phyloP scores from a whole-genome alignment of 2,113 vertebrate species.

The Atrichornis clamosus region DNA sequence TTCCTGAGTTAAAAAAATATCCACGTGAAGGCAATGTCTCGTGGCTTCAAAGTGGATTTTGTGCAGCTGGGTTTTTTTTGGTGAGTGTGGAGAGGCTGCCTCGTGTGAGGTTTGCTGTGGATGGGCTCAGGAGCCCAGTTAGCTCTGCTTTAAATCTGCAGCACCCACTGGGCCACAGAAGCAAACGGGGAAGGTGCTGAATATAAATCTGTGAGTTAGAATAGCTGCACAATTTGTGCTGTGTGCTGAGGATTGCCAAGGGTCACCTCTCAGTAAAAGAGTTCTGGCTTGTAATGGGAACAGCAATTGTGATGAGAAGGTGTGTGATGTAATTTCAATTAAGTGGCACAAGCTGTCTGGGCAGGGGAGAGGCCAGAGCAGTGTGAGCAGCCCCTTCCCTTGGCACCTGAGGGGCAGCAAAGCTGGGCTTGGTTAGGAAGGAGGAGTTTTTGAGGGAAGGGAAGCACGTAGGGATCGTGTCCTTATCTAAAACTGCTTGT shows the following conservation, averaged over 20 bases:
- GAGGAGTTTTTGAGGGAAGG: not conserved
- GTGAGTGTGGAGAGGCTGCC: not conserved
- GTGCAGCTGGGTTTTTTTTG: not conserved
- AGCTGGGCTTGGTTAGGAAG: not conserved
- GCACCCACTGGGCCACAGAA: not conserved
- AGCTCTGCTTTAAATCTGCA: not conserved
- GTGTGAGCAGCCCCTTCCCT: not conserved
- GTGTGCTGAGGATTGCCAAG: not conserved
- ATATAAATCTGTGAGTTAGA: not conserved
- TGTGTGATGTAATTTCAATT: not conserved
- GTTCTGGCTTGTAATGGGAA: not conserved
- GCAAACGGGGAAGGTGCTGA: not conserved
- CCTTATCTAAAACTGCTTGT: not conserved
- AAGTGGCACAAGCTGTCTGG: not conserved
- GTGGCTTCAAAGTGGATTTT: not conserved
- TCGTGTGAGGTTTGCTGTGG: not conserved
- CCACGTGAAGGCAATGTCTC: rapidly evolving
- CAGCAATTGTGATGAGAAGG: not conserved
- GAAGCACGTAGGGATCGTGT: rapidly evolving
- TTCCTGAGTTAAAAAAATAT: not conserved
- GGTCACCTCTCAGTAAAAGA: not conserved
- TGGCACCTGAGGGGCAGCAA: rapidly evolving
- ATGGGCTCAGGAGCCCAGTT: not conserved
- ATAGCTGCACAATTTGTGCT: not conserved
- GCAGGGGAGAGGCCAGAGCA: not conserved